Conservation (phyloP, 2,113 vertebrate genomes). For the Aleadryas rufinucha region DNA sequence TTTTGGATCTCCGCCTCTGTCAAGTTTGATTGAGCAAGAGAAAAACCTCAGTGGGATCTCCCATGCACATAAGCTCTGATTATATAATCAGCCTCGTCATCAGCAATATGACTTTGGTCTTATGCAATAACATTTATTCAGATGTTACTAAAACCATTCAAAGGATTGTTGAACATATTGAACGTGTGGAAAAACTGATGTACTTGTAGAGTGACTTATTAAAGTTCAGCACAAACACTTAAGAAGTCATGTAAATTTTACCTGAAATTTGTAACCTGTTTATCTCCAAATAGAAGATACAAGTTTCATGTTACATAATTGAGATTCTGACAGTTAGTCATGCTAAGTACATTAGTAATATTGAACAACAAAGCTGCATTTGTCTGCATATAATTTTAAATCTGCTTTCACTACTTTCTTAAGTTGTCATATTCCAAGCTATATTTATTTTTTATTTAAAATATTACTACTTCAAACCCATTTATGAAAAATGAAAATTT, state of each 20-base stretch:
- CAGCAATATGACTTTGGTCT: neutral
- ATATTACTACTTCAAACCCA: neutral
- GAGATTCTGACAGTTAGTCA: neutral
- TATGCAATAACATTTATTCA: neutral
- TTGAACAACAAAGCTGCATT: neutral
- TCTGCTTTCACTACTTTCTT: neutral
- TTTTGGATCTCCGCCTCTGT: neutral
- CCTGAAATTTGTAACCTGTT: neutral
- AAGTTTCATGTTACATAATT: neutral
- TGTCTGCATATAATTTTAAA: neutral
- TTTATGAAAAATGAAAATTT: too few relatives aligned
- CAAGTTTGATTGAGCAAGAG: neutral
- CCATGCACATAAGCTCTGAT: fast-evolving
- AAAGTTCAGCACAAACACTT: neutral
- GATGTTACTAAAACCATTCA: neutral
- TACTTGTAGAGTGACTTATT: neutral
- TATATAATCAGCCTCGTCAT: neutral
- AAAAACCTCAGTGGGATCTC: neutral
- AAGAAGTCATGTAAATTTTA: neutral
- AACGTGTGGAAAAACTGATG: neutral
- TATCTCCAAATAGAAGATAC: neutral
- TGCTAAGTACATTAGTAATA: neutral
- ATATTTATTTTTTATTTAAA: neutral
- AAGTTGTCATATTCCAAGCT: neutral
- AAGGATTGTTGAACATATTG: neutral